Conservation (phyloP, 2,888 invertebrate genomes). For the Andrena flavipes region DNA sequence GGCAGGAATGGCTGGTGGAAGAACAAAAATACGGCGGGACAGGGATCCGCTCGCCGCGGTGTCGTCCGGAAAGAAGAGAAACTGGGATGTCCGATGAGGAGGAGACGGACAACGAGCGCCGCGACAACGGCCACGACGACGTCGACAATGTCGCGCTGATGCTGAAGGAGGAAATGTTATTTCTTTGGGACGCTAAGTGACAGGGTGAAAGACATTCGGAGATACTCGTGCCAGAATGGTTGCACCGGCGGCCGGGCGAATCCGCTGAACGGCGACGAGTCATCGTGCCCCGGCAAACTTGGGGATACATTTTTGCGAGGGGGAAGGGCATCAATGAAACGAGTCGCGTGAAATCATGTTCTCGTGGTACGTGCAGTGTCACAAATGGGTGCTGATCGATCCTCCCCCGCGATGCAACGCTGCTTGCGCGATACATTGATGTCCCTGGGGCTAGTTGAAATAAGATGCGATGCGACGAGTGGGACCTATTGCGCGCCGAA, state of each 20-base stretch:
- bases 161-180: conserved; percentile 77
- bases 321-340: conserved; percentile 2
- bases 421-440: too few species aligned
- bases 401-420: too few species aligned
- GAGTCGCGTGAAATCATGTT: conserved; percentile 16
- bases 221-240: conserved; percentile 71
- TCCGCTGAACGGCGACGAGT: conserved; percentile 42
- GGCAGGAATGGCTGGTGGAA: conserved; percentile 54
- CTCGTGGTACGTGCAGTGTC: neutral
- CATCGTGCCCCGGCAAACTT: conserved; percentile 29
- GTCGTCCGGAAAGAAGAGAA: conserved; percentile 24
- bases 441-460: too few species aligned
- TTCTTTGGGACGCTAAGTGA: conserved; percentile 80
- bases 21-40: conserved; percentile 66
- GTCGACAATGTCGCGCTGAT: conserved; percentile 59
- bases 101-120: conserved; percentile 50
- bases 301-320: conserved; percentile 23
- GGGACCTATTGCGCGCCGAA: too few species aligned
- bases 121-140: conserved; percentile 33
- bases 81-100: conserved; percentile 45
- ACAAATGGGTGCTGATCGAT: conserved; percentile 1
- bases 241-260: conserved; percentile 37
- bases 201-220: conserved; percentile 77
- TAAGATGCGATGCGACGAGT: too few species aligned
- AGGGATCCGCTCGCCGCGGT: conserved; percentile 52